A percentile compares a stretch with the other conserved stretches of the same genome.
phyloP scores from a whole-genome alignment of 2,113 vertebrate species.

The Capreolus pygargus region DNA sequence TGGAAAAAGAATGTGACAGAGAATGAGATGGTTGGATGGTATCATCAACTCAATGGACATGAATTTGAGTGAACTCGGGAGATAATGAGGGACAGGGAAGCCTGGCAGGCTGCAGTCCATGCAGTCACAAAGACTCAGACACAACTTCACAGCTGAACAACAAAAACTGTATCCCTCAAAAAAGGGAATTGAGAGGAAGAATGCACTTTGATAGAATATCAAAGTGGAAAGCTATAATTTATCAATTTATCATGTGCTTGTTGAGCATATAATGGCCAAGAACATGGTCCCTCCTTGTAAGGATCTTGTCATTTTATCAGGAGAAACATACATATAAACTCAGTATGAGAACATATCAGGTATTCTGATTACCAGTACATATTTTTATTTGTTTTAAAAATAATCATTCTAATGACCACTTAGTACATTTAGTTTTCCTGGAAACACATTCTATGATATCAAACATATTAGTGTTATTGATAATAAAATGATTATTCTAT shows the following conservation, averaged over 20 bases:
- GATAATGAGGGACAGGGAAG: not conserved
- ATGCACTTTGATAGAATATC: not conserved
- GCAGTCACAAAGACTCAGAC: not conserved
- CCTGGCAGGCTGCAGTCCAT: not conserved
- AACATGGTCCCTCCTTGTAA: not conserved
- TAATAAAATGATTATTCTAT: not conserved
- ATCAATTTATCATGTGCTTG: not conserved
- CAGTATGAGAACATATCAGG: not conserved
- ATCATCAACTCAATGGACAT: not conserved
- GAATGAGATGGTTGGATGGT: not conserved
- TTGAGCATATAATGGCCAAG: not conserved
- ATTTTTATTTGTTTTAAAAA: not conserved
- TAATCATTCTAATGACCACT: not conserved
- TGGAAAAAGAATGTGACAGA: not conserved
- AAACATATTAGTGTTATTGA: not conserved
- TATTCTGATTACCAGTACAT: not conserved
- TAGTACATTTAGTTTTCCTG: not conserved
- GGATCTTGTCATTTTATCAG: not conserved
- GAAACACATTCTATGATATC: not conserved
- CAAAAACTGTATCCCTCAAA: not conserved
- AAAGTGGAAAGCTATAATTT: not conserved
- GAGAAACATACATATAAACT: not conserved
- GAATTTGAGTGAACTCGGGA: not conserved
- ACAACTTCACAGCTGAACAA: not conserved
- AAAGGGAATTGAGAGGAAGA: not conserved